These are phyloP conservation scores for Drosophila ochracea DNA, from an alignment of 2,888 invertebrate species.

Conservation along the genomic window DNA sequence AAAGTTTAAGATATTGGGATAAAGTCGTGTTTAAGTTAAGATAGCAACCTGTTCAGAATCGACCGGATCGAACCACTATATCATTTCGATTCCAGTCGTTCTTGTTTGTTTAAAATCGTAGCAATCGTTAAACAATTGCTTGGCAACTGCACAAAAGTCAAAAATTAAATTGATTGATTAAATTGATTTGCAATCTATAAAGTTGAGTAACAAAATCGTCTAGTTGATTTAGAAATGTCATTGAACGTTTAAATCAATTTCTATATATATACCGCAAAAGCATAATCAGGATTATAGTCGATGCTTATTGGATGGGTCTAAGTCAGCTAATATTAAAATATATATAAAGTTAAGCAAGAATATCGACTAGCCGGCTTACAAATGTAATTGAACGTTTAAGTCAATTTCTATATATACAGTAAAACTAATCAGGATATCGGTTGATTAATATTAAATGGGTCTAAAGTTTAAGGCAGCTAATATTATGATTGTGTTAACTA, in stretches of 20 bases:
- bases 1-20: background rate
- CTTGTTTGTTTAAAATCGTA: rapidly evolving
- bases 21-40: background rate
- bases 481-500: conserved; percentile 16
- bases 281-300: background rate
- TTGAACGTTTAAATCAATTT: background rate
- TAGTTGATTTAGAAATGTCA: background rate
- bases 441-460: conserved; percentile 4
- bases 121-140: background rate
- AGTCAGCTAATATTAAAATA: conserved; percentile 1
- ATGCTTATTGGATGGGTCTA: background rate
- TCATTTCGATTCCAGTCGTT: background rate
- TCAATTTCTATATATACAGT: background rate
- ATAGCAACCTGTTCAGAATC: background rate
- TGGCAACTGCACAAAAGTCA: background rate
- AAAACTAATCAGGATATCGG: background rate
- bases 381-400: background rate
- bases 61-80: background rate
- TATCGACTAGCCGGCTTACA: background rate
- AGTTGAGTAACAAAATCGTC: background rate
- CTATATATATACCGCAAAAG: too few species aligned
- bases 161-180: background rate
- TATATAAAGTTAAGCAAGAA: background rate
- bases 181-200: background rate
- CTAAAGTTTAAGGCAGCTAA: conserved; percentile 8